phyloP scores from a whole-genome alignment of 2,797 vertebrate genomes.

The Cyprinodon diabolis region DNA sequence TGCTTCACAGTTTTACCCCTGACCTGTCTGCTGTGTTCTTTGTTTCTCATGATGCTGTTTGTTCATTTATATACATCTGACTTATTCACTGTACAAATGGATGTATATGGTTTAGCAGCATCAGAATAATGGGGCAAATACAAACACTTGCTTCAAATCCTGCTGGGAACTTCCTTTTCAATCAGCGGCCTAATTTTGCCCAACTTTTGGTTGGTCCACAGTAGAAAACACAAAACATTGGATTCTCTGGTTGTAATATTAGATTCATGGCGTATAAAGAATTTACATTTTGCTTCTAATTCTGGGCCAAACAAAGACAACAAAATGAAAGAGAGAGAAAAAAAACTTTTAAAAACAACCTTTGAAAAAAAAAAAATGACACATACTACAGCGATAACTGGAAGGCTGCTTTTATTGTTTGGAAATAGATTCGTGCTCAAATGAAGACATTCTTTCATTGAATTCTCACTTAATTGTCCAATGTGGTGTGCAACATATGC shows the following conservation, averaged over 20 bases:
- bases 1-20: background rate
- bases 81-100: background rate
- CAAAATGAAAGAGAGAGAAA: background rate
- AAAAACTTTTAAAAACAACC: background rate
- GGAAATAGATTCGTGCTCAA: constrained; percentile 88
- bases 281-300: background rate
- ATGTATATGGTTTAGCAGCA: background rate
- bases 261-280: background rate
- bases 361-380: constrained; percentile 58
- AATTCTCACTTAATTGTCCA: constrained; percentile 77
- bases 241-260: background rate
- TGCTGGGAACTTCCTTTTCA: background rate
- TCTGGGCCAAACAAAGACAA: background rate
- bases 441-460: constrained; percentile 86
- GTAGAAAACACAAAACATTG: background rate
- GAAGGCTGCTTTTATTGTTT: constrained; percentile 89
- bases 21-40: background rate
- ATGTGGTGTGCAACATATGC: constrained; percentile 84
- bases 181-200: background rate
- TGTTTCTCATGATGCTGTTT: background rate
- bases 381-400: constrained; percentile 78
- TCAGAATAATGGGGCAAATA: background rate
- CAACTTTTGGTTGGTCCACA: background rate
- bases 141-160: background rate
- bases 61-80: background rate